A percentile compares a stretch with the other conserved stretches of the same genome.
Conservation (phyloP, 2,797 vertebrate species). For the Crax fasciolata region DNA sequence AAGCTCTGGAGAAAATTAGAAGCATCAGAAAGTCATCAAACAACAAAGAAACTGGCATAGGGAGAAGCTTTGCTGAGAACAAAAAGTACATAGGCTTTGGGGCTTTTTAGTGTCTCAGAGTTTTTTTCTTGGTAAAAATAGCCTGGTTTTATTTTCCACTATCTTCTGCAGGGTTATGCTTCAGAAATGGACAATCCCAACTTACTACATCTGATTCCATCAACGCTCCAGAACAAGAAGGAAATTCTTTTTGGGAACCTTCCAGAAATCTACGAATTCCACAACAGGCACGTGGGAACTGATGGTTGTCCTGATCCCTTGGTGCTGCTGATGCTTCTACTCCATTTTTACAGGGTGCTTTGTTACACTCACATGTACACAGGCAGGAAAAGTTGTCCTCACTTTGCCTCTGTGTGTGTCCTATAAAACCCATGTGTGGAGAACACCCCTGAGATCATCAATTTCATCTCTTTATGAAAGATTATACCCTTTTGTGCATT, state of each 20-base stretch:
- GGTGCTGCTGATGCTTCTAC: background rate
- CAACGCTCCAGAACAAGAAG: slow-evolving; percentile 90
- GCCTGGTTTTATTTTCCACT: background rate
- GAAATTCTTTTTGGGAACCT: slow-evolving; percentile 96
- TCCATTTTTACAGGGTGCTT: background rate
- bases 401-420: background rate
- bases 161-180: slow-evolving; percentile 89
- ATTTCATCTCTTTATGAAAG: background rate
- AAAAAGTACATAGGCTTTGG: background rate
- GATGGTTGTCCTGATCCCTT: background rate
- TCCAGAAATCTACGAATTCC: slow-evolving; percentile 93
- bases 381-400: background rate
- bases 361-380: rapidly evolving
- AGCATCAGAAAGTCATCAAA: slow-evolving; percentile 6
- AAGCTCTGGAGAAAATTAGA: slow-evolving; percentile 1
- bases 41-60: background rate
- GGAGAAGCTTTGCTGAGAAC: background rate
- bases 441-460: background rate
- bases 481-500: background rate
- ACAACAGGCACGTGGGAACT: slow-evolving; percentile 88
- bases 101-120: background rate
- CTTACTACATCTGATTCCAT: slow-evolving; percentile 91
- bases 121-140: background rate
- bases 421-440: background rate
- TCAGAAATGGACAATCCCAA: slow-evolving; percentile 91